These are phyloP conservation scores for Dynastes tityus DNA, from an alignment of 2,888 invertebrate species.

Conservation along the genomic window DNA sequence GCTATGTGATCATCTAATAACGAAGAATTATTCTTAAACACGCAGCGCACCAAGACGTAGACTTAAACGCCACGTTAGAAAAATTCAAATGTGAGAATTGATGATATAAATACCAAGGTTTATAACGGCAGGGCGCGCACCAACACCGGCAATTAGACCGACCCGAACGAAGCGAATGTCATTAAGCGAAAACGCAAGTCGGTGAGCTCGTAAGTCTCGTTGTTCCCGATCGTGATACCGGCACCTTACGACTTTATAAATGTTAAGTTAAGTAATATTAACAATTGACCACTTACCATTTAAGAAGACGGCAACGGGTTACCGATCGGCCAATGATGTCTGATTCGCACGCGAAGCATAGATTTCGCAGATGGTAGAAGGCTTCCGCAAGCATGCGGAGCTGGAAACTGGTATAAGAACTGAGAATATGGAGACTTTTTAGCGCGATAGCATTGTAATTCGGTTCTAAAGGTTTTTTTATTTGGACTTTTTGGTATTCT, in stretches of 20 bases:
- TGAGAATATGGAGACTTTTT: too few species aligned
- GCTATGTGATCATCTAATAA: too few species aligned
- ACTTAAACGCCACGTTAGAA: neutral
- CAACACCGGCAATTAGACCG: slow-evolving; percentile 54
- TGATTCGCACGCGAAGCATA: slow-evolving; percentile 48
- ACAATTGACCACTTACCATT: slow-evolving; percentile 53
- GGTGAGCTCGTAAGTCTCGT: slow-evolving; percentile 1
- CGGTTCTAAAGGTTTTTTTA: too few species aligned
- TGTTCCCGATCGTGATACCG: slow-evolving; percentile 51
- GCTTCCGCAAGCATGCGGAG: neutral
- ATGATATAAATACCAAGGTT: slow-evolving; percentile 57
- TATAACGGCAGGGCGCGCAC: slow-evolving; percentile 41
- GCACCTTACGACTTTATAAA: slow-evolving; percentile 45
- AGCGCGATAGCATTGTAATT: too few species aligned
- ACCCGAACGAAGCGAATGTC: slow-evolving; percentile 52
- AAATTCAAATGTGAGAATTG: slow-evolving; percentile 54
- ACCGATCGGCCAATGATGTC: slow-evolving; percentile 42
- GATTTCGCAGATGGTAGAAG: slow-evolving; percentile 16
- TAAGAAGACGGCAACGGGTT: slow-evolving; percentile 12
- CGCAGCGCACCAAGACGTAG: too few species aligned
- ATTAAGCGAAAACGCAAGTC: slow-evolving; percentile 50
- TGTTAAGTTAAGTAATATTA: slow-evolving; percentile 51
- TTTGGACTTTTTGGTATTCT: too few species aligned
- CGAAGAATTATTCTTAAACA: too few species aligned
- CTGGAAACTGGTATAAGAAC: neutral